phyloP scores from a whole-genome alignment of 2,888 invertebrate species.

The Melieria picta region DNA sequence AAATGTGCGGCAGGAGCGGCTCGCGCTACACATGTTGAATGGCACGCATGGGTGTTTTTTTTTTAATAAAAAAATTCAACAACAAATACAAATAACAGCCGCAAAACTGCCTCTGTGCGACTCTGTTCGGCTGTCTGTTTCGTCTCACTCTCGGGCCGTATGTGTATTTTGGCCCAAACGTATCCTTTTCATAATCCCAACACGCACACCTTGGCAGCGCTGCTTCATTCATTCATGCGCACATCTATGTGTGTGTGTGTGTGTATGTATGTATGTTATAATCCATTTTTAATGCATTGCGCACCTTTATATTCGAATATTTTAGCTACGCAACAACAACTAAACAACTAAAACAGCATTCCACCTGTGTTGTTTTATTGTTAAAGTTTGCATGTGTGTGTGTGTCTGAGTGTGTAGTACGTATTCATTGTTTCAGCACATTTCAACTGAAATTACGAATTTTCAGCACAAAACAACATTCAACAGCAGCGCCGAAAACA shows the following conservation, averaged over 20 bases:
- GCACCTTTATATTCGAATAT: slow-evolving; percentile 14
- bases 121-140: no score
- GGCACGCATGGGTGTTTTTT: slow-evolving; percentile 13
- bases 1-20: no score
- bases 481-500: not conserved
- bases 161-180: no score
- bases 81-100: no score
- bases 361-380: not conserved
- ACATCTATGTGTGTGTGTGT: not conserved
- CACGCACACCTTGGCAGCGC: not conserved
- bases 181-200: no score
- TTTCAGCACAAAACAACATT: slow-evolving; percentile 16
- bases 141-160: no score
- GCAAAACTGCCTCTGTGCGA: no score
- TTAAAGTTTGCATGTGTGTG: slow-evolving; percentile 12
- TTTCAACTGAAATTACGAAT: slow-evolving; percentile 21
- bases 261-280: not conserved
- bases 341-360: not conserved
- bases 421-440: slow-evolving; percentile 24
- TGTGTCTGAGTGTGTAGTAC: not conserved
- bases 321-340: slow-evolving; percentile 13
- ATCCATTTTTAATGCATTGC: slow-evolving; percentile 27
- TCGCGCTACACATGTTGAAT: slow-evolving; percentile 5
- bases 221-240: not conserved
- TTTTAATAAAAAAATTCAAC: no score